Evolutionary conservation across 23 tunicate species (phyloP), one percentile per base, ranked within the genome.

Genomic region (Styela clava): DNA sequence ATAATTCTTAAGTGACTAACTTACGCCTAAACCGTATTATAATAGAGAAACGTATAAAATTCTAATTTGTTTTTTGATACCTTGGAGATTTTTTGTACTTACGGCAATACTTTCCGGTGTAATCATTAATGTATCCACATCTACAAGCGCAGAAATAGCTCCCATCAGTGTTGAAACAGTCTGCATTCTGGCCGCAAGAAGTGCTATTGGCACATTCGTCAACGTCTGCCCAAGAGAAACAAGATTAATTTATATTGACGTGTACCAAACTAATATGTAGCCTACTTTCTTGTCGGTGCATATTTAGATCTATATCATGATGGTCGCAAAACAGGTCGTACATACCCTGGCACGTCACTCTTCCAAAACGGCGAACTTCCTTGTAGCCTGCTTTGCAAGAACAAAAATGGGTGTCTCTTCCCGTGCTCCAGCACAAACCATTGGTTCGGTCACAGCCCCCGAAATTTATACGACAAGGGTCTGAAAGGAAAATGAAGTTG

Each of bases 401-500:
- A 67, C 71, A 67, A 67, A 67, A 67, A 1, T 19, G 24, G 12
- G 71, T 67, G 16, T 27, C 31, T 18, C 31, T 19, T 27, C 71
- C 71, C n/a, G 71, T 67, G 24, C 71, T 29, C 71, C 71, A 67
- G 24, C 71, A 67, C 24, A 27, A 29, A 18, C 71, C 71, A 29
- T 67, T 67, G 22, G 22, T 61, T 61, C 0, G 22, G n/a, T 22
- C 64, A 0, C 64, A 61, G 22, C 64, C 64, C n/a, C 64, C 64
- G n/a, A 0, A 0, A 61, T 61, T 61, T 61, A 61, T 61, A 61
- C 22, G 64, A 23, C 64, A 61, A 21, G 64, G 64, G n/a, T 61
- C 64, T 61, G 64, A 23, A 61, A 61, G 22, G 1, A 61, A 61
- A 0, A 61, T n/a, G n/a, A n/a, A n/a, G n/a, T n/a, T n/a, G n/a